Base-by-base conservation (phyloP, 2,113 vertebrate genomes). In the Protobothrops flavoviridis region DNA sequence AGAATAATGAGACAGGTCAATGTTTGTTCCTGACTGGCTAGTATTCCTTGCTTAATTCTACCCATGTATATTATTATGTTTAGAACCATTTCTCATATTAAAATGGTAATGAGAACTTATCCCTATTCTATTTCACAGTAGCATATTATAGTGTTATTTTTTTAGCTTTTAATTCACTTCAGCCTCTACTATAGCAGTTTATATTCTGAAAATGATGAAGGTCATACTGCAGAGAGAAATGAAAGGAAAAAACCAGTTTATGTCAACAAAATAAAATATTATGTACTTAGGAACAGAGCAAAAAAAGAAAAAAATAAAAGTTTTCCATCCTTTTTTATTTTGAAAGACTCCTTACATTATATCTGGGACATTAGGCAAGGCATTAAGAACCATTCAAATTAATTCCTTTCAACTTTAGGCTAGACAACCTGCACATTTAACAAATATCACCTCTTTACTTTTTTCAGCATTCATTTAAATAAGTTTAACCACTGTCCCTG, bases 141-240 rank as follows among this genome's bases (percentile, higher is more conserved):
- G 7, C 69, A 56, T 85, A 56, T 43, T 50, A 64, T 88, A 33
- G 74, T 43, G 7, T 48, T 90, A 48, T 10, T 56, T 56, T 87
- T 50, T 57, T 39, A 85, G 21, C n/a, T 91, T 91, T 91, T 91
- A 43, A 56, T 91, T n/a, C 21, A 55, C 24, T 90, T 90, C 89
- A 90, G 57, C 24, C 3, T 48, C 24, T 4, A 57, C 26, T 3
- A 92, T 33, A 57, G 17, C 0, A 64, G 1, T 13, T 85, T 0
- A 50, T 3, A 53, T 85, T 15, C 0, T 0, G 15, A 87, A 24
- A 92, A 90, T n/a, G 85, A 13, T 29, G 26, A 90, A 39, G 52
- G 10, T 59, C 3, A 45, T 50, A 69, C 90, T 74, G 13, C 33
- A 81, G 7, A 33, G 20, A 39, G 43, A 43, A 56, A 85, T 43